Evolutionary conservation across 2,113 vertebrate species (phyloP).

Genomic region (Montifringilla adamsi): DNA sequence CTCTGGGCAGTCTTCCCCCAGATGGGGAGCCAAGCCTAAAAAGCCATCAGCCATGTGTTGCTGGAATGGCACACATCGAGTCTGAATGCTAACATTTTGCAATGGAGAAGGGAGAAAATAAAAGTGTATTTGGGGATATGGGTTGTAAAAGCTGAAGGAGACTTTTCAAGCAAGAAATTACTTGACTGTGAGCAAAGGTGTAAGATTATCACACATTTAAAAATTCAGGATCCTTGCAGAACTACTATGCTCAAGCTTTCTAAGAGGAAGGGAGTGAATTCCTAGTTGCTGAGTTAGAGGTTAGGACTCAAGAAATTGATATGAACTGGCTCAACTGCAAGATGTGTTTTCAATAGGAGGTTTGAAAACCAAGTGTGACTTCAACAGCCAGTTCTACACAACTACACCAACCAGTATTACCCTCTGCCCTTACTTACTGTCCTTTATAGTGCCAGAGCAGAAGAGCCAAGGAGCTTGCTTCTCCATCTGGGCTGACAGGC

Average conservation of each 20-base stretch:
- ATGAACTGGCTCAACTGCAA: background rate
- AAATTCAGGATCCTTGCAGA: background rate
- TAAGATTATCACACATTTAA: background rate
- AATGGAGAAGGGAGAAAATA: background rate
- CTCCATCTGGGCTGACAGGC: background rate
- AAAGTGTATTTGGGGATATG: background rate
- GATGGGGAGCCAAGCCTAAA: background rate
- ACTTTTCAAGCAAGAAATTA: background rate
- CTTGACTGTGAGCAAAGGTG: background rate
- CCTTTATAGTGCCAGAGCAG: background rate
- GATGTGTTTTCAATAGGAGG: background rate
- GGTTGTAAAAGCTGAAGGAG: background rate
- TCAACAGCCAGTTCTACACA: background rate
- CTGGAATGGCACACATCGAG: background rate
- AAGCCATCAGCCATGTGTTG: background rate
- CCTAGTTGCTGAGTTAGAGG: background rate
- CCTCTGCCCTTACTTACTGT: background rate
- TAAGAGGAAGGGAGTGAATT: slow-evolving; percentile 11
- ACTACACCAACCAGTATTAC: background rate
- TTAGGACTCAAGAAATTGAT: background rate
- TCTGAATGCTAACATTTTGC: background rate
- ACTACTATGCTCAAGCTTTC: background rate
- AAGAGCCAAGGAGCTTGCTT: background rate
- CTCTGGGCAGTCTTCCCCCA: background rate
- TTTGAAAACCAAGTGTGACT: background rate